Evolutionary conservation across 2,113 vertebrate species (phyloP).

Genomic region (Scortum barcoo): DNA sequence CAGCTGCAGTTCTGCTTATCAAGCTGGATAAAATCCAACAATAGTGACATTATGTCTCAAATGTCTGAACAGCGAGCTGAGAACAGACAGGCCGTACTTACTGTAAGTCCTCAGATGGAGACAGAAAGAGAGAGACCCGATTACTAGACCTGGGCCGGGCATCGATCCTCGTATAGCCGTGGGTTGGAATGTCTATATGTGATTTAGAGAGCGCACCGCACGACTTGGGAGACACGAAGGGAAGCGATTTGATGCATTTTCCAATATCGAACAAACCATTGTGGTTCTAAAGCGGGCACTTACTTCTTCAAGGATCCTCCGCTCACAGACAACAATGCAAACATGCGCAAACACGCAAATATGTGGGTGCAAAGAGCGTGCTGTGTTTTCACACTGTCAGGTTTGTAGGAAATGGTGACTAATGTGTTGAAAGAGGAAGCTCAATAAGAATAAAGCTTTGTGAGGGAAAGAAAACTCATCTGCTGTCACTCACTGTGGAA

Average conservation of each 20-base stretch:
- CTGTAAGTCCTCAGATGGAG: constrained; percentile 29
- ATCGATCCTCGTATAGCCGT: constrained; percentile 49
- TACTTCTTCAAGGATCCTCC: constrained; percentile 8
- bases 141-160: constrained; percentile 39
- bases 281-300: constrained; percentile 10
- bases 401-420: constrained; percentile 31
- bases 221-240: constrained; percentile 16
- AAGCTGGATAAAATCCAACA: constrained; percentile 59
- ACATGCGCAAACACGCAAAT: not conserved
- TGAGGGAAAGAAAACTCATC: constrained; percentile 4
- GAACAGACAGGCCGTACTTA: constrained; percentile 41
- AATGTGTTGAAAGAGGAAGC: constrained; percentile 32
- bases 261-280: constrained; percentile 42
- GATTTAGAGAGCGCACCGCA: constrained; percentile 40
- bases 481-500: constrained; percentile 23
- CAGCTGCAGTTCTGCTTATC: constrained; percentile 66
- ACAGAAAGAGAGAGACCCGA: constrained; percentile 32
- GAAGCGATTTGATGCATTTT: constrained; percentile 52
- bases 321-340: constrained; percentile 19
- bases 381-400: constrained; percentile 27
- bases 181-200: constrained; percentile 43
- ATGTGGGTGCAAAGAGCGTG: not conserved
- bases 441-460: constrained; percentile 39
- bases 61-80: constrained; percentile 48
- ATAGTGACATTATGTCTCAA: constrained; percentile 62